Evolutionary conservation across 2,888 invertebrate species (phyloP), one percentile per base, ranked within the genome.

Genomic region (Cosmia trapezina): DNA sequence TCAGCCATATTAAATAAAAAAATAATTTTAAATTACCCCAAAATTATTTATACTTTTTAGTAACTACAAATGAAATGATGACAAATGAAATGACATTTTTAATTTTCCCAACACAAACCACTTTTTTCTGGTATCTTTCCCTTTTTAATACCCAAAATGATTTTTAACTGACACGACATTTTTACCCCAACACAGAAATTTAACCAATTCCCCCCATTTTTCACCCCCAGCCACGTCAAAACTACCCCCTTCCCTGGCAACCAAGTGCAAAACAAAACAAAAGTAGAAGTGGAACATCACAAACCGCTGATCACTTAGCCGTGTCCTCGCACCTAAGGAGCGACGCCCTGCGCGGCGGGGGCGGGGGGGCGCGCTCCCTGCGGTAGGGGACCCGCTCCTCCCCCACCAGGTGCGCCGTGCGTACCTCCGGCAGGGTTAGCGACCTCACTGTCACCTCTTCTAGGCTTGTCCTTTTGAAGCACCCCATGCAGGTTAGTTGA

Each of bases 391-490:
- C 82, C 73, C 83, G 79, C 66, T 87, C 87, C 63, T 85, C 88
- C 28, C 90, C 91, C 59, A 94, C 91, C 66, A 94, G 89, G 73
- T 87, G 88, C 37, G 95, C 95, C 53, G 91, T 93, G 62, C 94
- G 87, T 70, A 95, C 95, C 77, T 93, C 92, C 4, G 96, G 95
- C 84, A 95, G 94, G 78, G 88, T 91, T 80, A 94, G 89, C 65
- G 94, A 89, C 84, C 89, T 89, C 83, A 95, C 95, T 77, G 93
- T 91, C 73, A 95, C 94, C 57, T 94, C 94, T 76, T 94, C 94
- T 73, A 93, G 91, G 93, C 93, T 93, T 86, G 91, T 88, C 88
- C 94, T 94, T 88, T 80, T 61, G 70, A 74, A 76, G 76, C 89
- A 89, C 91, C 92, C 89, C 94, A 94, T 94, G 95, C 95, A 89